A percentile compares a stretch with the other conserved stretches of the same genome.
These are phyloP conservation scores for Pipistrellus nathusii DNA, from an alignment of 2,797 vertebrate species.

Conservation along the genomic window DNA sequence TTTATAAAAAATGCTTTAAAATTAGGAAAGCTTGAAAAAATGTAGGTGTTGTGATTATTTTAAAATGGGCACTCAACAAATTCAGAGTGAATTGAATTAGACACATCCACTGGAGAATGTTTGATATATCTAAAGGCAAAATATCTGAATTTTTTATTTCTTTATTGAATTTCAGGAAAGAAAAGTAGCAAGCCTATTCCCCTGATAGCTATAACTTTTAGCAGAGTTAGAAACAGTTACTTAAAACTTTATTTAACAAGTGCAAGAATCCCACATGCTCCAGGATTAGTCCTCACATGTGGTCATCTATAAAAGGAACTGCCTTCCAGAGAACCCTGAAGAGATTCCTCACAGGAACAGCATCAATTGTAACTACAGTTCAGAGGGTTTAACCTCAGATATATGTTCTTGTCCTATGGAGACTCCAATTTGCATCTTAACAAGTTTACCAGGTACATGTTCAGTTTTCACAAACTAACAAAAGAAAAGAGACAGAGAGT, in stretches of 20 bases:
- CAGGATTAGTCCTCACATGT: not conserved
- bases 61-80: not conserved
- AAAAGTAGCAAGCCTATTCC: not conserved
- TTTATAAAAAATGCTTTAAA: not conserved
- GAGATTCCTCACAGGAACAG: not conserved
- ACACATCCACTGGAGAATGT: not conserved
- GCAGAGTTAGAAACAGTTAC: not conserved
- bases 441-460: too few relatives aligned
- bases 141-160: not conserved
- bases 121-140: not conserved
- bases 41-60: not conserved
- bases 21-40: not conserved
- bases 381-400: not conserved
- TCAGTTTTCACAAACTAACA: not conserved
- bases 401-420: accelerated
- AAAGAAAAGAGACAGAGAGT: not conserved
- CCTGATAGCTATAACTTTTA: not conserved
- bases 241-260: not conserved
- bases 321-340: not conserved
- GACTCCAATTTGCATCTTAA: not conserved
- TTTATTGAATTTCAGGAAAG: not conserved
- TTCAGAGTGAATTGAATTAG: not conserved
- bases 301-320: too few relatives aligned
- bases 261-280: not conserved
- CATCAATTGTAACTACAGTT: not conserved